These are phyloP conservation scores for Ephydatia muelleri DNA, from an alignment of 37 sponge, comb jelly and placozoan species.

Conservation along the genomic window DNA sequence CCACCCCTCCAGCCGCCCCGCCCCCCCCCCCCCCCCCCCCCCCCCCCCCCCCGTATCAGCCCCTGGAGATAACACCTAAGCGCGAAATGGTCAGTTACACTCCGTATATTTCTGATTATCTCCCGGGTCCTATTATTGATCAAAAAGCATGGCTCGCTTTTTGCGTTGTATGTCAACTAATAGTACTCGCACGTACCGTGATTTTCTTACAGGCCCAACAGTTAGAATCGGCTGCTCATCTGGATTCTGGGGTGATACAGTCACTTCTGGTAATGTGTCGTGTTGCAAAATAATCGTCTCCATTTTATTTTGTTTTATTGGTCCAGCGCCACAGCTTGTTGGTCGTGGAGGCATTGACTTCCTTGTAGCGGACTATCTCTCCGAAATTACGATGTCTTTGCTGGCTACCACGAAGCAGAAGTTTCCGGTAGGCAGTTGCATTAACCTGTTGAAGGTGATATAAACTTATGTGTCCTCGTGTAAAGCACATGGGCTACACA, in stretches of 20 bases:
- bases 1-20: too few relatives aligned
- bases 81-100: too few relatives aligned
- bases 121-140: too few relatives aligned
- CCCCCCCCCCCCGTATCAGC: too few relatives aligned
- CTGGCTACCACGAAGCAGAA: slow-evolving; percentile 72
- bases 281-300: background rate
- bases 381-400: slow-evolving; percentile 99
- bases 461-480: background rate
- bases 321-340: slow-evolving; percentile 83
- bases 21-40: too few relatives aligned
- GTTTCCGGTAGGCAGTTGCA: slow-evolving; percentile 38
- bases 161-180: background rate
- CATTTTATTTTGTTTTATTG: background rate
- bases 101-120: too few relatives aligned
- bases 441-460: background rate
- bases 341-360: slow-evolving; percentile 82
- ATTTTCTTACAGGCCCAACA: slow-evolving; percentile 28
- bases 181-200: background rate
- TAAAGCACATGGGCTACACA: slow-evolving; percentile 70
- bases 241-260: slow-evolving; percentile 97
- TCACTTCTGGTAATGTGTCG: slow-evolving; percentile 49
- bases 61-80: too few relatives aligned
- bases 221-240: slow-evolving; percentile 93
- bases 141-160: background rate
- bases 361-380: slow-evolving; percentile 93